Evolutionary conservation across 2,113 vertebrate species (phyloP).

Genomic region (Apus apus): DNA sequence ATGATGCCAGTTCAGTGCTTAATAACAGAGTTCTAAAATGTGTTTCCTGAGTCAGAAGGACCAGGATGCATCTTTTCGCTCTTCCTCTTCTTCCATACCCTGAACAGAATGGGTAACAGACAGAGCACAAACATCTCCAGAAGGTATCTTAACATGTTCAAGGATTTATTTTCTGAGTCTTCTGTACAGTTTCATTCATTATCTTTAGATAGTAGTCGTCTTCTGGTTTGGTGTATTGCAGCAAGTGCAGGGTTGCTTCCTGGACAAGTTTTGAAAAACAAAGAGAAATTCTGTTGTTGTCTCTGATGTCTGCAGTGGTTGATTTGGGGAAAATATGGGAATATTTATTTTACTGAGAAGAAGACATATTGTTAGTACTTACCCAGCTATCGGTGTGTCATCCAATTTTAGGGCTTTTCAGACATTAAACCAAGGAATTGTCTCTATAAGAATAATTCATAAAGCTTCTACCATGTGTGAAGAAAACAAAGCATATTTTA

Average conservation of each 20-base stretch:
- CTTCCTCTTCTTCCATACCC: background rate
- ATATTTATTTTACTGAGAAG: background rate
- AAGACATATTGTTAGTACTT: background rate
- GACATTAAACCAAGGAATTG: background rate
- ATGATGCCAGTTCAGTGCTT: background rate
- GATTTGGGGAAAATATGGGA: background rate
- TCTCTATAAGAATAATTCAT: slow-evolving; percentile 38
- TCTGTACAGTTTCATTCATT: background rate
- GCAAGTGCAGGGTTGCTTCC: background rate
- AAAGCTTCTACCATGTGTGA: slow-evolving; percentile 1
- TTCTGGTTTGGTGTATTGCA: background rate
- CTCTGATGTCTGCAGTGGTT: background rate
- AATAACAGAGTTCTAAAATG: background rate
- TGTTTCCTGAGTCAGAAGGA: background rate
- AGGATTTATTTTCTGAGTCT: background rate
- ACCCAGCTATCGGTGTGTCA: background rate
- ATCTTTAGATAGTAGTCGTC: background rate
- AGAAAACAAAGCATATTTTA: slow-evolving; percentile 60
- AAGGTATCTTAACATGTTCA: background rate
- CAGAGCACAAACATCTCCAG: background rate
- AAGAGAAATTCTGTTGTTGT: background rate
- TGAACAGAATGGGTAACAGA: background rate
- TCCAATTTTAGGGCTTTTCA: slow-evolving; percentile 27
- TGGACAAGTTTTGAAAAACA: background rate
- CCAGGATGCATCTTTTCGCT: background rate